Percentiles rank a stretch among this genome's conserved stretches.
Evolutionary conservation across 2,888 invertebrate genomes (phyloP).

Genomic region (Podotricha telesiphe): DNA sequence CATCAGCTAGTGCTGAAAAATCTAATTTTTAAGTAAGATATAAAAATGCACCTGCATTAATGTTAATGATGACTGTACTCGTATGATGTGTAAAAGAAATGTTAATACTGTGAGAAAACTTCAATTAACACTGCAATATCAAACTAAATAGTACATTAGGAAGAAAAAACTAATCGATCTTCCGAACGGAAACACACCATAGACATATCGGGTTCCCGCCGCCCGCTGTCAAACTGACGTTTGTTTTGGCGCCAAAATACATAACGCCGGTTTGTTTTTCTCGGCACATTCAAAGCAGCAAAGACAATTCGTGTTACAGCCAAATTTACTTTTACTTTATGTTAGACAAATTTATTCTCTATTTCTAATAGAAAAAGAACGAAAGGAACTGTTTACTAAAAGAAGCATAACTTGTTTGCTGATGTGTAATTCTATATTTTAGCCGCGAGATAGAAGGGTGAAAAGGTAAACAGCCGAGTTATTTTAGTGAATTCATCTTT

Average conservation of each 20-base stretch:
- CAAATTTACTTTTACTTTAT: constrained; percentile 45
- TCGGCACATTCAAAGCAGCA: constrained; percentile 69
- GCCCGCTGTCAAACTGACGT: constrained; percentile 83
- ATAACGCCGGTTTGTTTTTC: constrained; percentile 82
- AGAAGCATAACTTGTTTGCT: constrained; percentile 55
- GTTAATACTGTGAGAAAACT: constrained; percentile 42
- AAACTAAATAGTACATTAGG: constrained; percentile 56
- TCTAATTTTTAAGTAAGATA: no score
- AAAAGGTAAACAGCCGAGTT: constrained; percentile 80
- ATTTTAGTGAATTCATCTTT: constrained; percentile 81
- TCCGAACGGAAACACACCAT: constrained; percentile 77
- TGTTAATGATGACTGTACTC: no score
- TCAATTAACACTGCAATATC: constrained; percentile 46
- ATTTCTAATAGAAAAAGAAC: constrained; percentile 45
- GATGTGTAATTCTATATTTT: constrained; percentile 81
- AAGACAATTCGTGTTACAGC: constrained; percentile 55
- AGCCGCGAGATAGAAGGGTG: constrained; percentile 80
- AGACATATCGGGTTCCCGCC: constrained; percentile 78
- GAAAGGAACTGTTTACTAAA: constrained; percentile 24
- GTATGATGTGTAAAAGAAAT: neutral
- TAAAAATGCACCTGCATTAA: no score
- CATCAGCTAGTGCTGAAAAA: no score
- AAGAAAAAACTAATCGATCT: constrained; percentile 74
- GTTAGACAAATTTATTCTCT: constrained; percentile 55
- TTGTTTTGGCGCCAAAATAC: constrained; percentile 84